Conservation (phyloP, 2,797 vertebrate genomes). For the Botia almorhae region DNA sequence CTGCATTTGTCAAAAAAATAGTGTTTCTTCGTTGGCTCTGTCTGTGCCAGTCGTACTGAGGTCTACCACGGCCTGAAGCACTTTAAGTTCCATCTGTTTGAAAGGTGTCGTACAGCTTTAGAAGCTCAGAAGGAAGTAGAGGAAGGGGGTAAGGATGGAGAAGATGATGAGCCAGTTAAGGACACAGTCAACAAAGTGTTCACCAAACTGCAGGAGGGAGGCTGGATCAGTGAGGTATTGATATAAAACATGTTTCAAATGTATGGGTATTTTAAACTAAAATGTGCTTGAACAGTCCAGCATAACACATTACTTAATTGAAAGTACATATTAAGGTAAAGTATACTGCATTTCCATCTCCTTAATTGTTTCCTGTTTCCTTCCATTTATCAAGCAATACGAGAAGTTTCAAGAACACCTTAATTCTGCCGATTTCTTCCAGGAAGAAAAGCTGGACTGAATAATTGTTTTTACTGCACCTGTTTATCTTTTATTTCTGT, state of each 20-base stretch:
- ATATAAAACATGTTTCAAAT: not conserved
- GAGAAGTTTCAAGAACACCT: conserved; percentile 74
- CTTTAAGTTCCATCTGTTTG: conserved; percentile 84
- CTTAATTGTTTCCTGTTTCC: conserved; percentile 13
- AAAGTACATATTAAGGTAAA: not conserved
- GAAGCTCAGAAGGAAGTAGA: conserved; percentile 56
- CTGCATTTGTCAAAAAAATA: conserved; percentile 64
- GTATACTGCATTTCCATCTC: not conserved
- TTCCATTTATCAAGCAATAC: conserved; percentile 76
- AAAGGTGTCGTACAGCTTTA: conserved; percentile 70
- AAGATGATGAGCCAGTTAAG: conserved; percentile 76
- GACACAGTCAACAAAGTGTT: conserved; percentile 78
- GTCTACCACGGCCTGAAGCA: conserved; percentile 85
- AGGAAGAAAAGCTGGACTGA: conserved; percentile 82
- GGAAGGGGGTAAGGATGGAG: conserved; percentile 50
- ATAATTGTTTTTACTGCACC: not conserved
- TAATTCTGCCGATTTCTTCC: conserved; percentile 80
- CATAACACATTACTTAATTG: not conserved
- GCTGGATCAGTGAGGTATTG: conserved; percentile 81
- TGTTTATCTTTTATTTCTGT: not conserved
- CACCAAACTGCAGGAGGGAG: conserved; percentile 65
- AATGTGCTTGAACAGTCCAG: not conserved
- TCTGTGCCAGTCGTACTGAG: conserved; percentile 80
- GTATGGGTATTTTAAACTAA: too few relatives aligned
- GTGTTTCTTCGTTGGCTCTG: conserved; percentile 76